A percentile compares a stretch with the other conserved stretches of the same genome.
Evolutionary conservation across 2,113 vertebrate genomes (phyloP).

Genomic region (Spea multiplicata): DNA sequence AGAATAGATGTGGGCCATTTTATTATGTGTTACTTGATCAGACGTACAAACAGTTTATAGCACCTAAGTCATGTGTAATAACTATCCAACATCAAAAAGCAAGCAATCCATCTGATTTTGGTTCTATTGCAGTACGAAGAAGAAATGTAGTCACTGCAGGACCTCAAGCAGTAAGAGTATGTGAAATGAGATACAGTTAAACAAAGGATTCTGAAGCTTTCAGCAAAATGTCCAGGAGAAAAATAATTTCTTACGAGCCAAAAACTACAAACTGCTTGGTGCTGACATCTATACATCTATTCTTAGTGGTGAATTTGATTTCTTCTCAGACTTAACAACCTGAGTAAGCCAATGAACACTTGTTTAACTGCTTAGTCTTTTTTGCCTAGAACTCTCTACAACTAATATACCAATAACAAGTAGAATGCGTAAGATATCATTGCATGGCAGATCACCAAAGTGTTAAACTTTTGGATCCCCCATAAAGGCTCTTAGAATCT

Average conservation of each 20-base stretch:
- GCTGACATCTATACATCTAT: constrained; percentile 32
- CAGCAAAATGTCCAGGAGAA: constrained; percentile 43
- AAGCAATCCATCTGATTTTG: constrained; percentile 44
- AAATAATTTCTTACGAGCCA: constrained; percentile 44
- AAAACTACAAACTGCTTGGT: constrained; percentile 36
- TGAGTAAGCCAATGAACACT: constrained; percentile 10
- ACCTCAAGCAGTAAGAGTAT: constrained; percentile 37
- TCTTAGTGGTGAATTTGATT: constrained; percentile 11
- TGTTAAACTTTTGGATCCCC: too few species aligned
- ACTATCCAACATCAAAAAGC: constrained; percentile 47
- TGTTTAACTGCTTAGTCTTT: not conserved
- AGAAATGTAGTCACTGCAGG: constrained; percentile 43
- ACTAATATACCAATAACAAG: not conserved
- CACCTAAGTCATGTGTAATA: constrained; percentile 47
- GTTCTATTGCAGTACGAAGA: not conserved
- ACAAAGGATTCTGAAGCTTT: constrained; percentile 47
- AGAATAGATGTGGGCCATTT: constrained; percentile 43
- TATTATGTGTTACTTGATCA: constrained; percentile 48
- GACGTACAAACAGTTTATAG: constrained; percentile 47
- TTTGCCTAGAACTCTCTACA: not conserved
- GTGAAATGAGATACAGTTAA: constrained; percentile 47
- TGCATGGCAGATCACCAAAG: too few species aligned
- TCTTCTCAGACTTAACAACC: constrained; percentile 24
- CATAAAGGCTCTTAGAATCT: too few species aligned
- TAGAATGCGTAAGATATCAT: too few species aligned